Conservation (phyloP, 1,140 invertebrate species). For the Drosophila varians region DNA sequence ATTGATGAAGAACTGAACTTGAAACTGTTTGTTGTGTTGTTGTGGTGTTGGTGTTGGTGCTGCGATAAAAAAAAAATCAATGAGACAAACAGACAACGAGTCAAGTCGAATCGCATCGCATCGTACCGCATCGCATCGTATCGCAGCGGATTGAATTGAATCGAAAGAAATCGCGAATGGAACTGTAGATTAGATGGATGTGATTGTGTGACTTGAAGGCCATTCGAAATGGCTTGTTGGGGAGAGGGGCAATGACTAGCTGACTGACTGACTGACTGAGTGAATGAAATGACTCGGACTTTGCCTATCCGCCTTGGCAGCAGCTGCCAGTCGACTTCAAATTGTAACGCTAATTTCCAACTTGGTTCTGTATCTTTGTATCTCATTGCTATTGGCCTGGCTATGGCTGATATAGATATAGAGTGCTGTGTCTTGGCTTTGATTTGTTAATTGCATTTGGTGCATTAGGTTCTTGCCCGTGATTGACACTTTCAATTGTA, state of each 20-base stretch:
- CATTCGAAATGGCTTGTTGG: constrained; percentile 44
- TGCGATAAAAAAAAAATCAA: constrained; percentile 57
- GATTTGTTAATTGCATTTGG: constrained; percentile 76
- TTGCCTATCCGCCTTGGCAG: constrained; percentile 49
- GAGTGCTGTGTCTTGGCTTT: constrained; percentile 42
- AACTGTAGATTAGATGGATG: constrained; percentile 73
- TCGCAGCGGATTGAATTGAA: constrained; percentile 13
- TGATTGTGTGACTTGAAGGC: constrained; percentile 56
- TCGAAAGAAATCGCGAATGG: constrained; percentile 43
- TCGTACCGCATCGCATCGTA: constrained; percentile 11
- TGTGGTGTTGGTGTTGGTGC: constrained; percentile 22
- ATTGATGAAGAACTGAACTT: constrained; percentile 80
- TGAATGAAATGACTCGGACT: constrained; percentile 32
- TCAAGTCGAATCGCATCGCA: constrained; percentile 25
- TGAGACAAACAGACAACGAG: constrained; percentile 58
- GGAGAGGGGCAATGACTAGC: constrained; percentile 10
- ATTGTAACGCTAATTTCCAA: constrained; percentile 75
- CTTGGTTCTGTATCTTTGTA: constrained; percentile 19
- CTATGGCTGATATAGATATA: constrained; percentile 13
- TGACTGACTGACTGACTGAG: constrained; percentile 54
- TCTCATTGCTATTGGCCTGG: neutral
- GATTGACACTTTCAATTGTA: constrained; percentile 74
- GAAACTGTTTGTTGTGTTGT: constrained; percentile 54
- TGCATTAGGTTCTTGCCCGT: constrained; percentile 60
- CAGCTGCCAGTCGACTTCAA: constrained; percentile 54